Base-by-base conservation (phyloP, 2,113 vertebrate genomes). In the Protomyctophum bolini region DNA sequence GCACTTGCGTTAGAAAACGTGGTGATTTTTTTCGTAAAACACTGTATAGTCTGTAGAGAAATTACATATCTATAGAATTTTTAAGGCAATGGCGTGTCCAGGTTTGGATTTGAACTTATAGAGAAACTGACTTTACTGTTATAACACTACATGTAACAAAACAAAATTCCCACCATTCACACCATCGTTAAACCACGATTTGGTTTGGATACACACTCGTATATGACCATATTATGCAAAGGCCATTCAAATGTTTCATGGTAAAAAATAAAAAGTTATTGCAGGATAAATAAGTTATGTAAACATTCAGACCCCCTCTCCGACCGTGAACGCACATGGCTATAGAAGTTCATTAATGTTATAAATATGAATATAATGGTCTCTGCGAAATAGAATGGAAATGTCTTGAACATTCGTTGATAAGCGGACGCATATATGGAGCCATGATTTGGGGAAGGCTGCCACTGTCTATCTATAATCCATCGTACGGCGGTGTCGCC, bases 31-130 rank as follows among this genome's bases (percentile, higher is more conserved):
- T 58, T 58, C 33, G 33, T 66, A 52, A 56, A 73, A 66, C 76
- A 87, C 82, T 71, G 83, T 76, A 68, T 58, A 68, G 21, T 21
- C 82, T 71, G 33, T 41, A 41, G 29, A 64, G 81, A 83, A 81
- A 75, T 72, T 80, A 69, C 65, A 33, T 67, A 67, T 80, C 45
- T 58, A 67, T 67, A 69, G n/a, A 75, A 82, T 65, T 70, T 77
- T 87, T 89, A 91, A 92, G 88, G 90, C 87, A 90, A 88, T 10
- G 10, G 80, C 75, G 73, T 69, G 66, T 82, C 57, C 73, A 64
- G 14, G 65, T 75, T 76, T 82, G 68, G 33, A 72, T 81, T 10
- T 80, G 48, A 69, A 84, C 33, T 41, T 41, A 41, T 70, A 29
- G 10, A 29, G 10, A 69, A 83, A 41, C 29, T n/a, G 59, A 46